Conservation (phyloP, 2,797 vertebrate genomes). For the Semotilus atromaculatus region DNA sequence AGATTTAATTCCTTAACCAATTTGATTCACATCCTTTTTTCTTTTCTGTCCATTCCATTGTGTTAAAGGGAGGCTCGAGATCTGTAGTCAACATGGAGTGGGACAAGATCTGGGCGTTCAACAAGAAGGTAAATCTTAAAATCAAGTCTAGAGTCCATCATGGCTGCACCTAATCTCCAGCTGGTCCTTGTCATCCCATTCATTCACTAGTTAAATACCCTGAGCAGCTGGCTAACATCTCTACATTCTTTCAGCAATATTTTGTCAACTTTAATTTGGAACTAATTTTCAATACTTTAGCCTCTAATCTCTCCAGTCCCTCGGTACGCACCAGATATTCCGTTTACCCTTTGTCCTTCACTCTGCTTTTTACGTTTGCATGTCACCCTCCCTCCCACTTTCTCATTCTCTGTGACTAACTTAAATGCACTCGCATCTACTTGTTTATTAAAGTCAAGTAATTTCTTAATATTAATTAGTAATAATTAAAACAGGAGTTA, state of each 20-base stretch:
- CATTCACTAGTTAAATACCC: not conserved
- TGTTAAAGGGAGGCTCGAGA: constrained; percentile 89
- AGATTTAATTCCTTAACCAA: not conserved
- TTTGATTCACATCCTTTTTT: not conserved
- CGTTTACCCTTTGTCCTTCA: not conserved
- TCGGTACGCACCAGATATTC: not conserved
- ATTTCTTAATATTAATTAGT: not conserved
- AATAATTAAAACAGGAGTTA: not conserved
- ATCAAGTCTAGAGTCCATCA: not conserved
- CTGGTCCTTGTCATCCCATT: constrained; percentile 31
- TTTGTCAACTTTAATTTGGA: not conserved
- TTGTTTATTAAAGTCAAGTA: not conserved
- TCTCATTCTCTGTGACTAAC: constrained; percentile 17
- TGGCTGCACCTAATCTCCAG: constrained; percentile 3
- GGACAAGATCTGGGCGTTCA: constrained; percentile 99
- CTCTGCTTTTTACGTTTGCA: constrained; percentile 1
- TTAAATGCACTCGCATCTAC: not conserved
- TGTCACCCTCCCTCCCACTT: constrained; percentile 4
- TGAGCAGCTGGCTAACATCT: not conserved
- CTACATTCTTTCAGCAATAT: not conserved
- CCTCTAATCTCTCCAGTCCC: not conserved
- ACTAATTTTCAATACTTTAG: not conserved
- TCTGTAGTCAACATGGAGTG: constrained; percentile 99
- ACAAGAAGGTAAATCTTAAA: constrained; percentile 89
- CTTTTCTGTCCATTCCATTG: not conserved